phyloP scores from a whole-genome alignment of 2,113 vertebrate species.

The Melanerpes formicivorus region DNA sequence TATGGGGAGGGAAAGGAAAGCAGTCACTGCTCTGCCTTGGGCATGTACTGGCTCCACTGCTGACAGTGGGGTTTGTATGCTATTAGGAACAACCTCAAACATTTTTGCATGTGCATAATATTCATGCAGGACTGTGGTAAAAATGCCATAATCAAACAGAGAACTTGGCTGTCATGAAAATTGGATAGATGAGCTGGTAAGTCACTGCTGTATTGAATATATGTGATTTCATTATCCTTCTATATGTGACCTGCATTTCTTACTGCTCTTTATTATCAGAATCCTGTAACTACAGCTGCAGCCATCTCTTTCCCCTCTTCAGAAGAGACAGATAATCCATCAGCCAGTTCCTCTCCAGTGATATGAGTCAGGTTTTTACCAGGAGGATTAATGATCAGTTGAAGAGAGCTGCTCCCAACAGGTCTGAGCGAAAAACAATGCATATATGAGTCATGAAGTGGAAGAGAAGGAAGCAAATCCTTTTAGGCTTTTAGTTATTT shows the following conservation, averaged over 20 bases:
- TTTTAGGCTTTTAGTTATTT: not conserved
- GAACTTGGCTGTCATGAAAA: not conserved
- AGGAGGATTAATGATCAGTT: not conserved
- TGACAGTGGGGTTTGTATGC: not conserved
- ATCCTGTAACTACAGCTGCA: not conserved
- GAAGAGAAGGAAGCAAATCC: not conserved
- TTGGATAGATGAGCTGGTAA: not conserved
- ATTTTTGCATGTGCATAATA: not conserved
- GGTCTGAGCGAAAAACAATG: not conserved
- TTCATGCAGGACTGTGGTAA: not conserved
- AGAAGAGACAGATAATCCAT: not conserved
- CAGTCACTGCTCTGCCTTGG: not conserved
- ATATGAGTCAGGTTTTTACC: not conserved
- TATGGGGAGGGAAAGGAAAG: not conserved
- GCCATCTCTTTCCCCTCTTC: not conserved
- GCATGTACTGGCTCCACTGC: not conserved
- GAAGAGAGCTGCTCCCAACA: not conserved
- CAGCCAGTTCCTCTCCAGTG: not conserved
- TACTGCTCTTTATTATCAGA: not conserved
- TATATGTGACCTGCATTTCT: slow-evolving; percentile 2
- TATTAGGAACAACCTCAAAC: not conserved
- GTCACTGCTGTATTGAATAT: not conserved
- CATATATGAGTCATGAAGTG: not conserved
- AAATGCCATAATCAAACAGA: not conserved
- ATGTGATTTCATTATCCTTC: not conserved